Conservation (phyloP, 2,888 invertebrate genomes). For the Sminthurides aquaticus region DNA sequence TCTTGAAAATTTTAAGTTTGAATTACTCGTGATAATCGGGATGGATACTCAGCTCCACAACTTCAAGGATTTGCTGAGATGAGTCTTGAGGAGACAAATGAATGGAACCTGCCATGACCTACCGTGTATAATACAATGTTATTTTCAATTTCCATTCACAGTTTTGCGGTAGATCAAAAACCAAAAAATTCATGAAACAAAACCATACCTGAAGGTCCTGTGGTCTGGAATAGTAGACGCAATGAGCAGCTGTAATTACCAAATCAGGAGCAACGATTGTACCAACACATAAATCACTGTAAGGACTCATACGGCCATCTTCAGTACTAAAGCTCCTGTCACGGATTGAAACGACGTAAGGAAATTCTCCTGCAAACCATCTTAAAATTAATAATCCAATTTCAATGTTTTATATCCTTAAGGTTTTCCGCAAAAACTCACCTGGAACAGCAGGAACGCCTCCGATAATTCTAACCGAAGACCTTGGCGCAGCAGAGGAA, state of each 20-base stretch:
- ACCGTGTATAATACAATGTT: neutral
- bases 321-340: neutral
- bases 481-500: neutral
- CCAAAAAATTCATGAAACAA: too few species aligned
- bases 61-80: constrained; percentile 10
- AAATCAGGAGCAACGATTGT: constrained; percentile 5
- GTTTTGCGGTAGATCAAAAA: too few species aligned
- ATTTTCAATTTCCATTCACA: too few species aligned
- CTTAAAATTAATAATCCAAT: neutral
- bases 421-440: neutral
- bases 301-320: neutral
- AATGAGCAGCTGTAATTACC: constrained; percentile 21
- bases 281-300: constrained; percentile 12
- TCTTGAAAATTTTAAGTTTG: too few species aligned
- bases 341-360: constrained; percentile 13
- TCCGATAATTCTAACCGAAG: constrained; percentile 8
- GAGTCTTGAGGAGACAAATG: neutral
- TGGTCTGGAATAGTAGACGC: neutral
- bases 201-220: constrained; percentile 6
- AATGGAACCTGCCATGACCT: constrained; percentile 17
- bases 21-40: constrained; percentile 7
- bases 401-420: neutral
- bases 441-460: constrained; percentile 10
- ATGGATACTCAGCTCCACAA: constrained; percentile 6
- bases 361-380: constrained; percentile 19